A percentile compares a stretch with the other conserved stretches of the same genome.
Conservation (phyloP, 2,797 vertebrate species). For the Philypnodon macrostomus region DNA sequence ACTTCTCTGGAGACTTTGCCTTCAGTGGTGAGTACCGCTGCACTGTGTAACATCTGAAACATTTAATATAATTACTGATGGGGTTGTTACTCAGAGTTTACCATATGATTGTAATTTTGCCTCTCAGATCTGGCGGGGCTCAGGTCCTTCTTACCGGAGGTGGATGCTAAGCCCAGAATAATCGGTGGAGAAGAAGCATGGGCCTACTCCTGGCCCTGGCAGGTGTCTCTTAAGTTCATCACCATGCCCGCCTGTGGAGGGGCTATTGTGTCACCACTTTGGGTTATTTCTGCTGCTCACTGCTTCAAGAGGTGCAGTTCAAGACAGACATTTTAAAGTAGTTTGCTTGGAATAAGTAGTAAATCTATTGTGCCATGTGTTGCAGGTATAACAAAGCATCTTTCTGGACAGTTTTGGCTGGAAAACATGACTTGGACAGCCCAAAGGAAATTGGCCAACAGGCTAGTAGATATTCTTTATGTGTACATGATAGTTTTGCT, state of each 20-base stretch:
- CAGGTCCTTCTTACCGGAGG: slow-evolving; percentile 48
- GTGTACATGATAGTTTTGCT: not conserved
- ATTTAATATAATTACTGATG: too few species aligned
- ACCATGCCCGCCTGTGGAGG: slow-evolving; percentile 64
- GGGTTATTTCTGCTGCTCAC: slow-evolving; percentile 71
- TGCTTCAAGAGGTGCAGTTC: slow-evolving; percentile 68
- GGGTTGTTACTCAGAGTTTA: too few species aligned
- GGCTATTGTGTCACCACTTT: slow-evolving; percentile 55
- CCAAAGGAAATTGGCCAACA: slow-evolving; percentile 53
- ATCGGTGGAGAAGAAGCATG: slow-evolving; percentile 71
- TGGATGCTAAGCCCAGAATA: slow-evolving; percentile 51
- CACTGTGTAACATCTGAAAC: too few species aligned
- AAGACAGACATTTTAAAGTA: too few species aligned
- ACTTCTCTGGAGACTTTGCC: slow-evolving; percentile 21
- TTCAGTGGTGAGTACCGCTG: slow-evolving; percentile 26
- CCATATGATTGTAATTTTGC: not conserved
- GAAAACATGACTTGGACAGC: slow-evolving; percentile 69
- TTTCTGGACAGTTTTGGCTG: slow-evolving; percentile 65
- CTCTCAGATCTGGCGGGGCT: slow-evolving; percentile 58
- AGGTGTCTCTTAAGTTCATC: slow-evolving; percentile 55
- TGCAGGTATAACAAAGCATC: slow-evolving; percentile 58
- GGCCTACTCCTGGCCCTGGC: slow-evolving; percentile 77
- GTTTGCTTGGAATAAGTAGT: not conserved
- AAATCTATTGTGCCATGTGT: not conserved
- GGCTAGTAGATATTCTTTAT: slow-evolving; percentile 32